These are phyloP conservation scores for Hypselothyrea guttata DNA, from an alignment of 2,888 invertebrate species.

Conservation along the genomic window DNA sequence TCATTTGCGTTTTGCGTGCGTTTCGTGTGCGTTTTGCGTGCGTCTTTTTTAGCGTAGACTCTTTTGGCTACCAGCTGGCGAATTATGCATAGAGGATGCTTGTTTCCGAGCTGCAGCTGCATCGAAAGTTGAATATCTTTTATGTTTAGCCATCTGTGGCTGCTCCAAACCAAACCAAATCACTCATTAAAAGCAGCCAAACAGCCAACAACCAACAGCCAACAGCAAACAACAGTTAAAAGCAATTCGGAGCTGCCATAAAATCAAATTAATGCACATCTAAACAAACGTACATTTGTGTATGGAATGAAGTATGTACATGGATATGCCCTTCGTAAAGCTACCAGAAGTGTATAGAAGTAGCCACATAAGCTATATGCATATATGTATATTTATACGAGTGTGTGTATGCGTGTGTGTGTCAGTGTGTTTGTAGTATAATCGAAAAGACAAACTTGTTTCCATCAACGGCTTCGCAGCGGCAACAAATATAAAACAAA, in stretches of 20 bases:
- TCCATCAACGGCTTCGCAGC: constrained; percentile 43
- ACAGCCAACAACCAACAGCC: no score
- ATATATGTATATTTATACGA: not conserved
- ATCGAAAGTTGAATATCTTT: constrained; percentile 41
- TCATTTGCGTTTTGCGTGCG: constrained; percentile 55
- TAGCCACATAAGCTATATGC: constrained; percentile 2
- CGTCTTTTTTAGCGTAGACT: constrained; percentile 20
- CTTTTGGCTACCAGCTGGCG: constrained; percentile 37
- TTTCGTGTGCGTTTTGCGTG: constrained; percentile 49
- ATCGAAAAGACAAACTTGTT: constrained; percentile 65
- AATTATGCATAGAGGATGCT: constrained; percentile 22
- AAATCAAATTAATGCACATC: constrained; percentile 64
- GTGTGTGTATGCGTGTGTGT: constrained; percentile 1
- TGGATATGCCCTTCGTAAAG: constrained; percentile 50
- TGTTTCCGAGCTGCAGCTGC: constrained; percentile 50
- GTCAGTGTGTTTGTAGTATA: constrained; percentile 36
- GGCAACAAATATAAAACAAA: constrained; percentile 65
- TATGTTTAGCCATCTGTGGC: constrained; percentile 50
- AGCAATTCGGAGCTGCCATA: constrained; percentile 67
- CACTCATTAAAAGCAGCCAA: constrained; percentile 58
- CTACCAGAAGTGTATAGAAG: constrained; percentile 17
- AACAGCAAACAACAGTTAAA: constrained; percentile 66
- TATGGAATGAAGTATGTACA: constrained; percentile 37
- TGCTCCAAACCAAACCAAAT: constrained; percentile 55
- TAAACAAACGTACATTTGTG: constrained; percentile 15